phyloP scores from a whole-genome alignment of 2,113 vertebrate species.

The Chamaea fasciata region DNA sequence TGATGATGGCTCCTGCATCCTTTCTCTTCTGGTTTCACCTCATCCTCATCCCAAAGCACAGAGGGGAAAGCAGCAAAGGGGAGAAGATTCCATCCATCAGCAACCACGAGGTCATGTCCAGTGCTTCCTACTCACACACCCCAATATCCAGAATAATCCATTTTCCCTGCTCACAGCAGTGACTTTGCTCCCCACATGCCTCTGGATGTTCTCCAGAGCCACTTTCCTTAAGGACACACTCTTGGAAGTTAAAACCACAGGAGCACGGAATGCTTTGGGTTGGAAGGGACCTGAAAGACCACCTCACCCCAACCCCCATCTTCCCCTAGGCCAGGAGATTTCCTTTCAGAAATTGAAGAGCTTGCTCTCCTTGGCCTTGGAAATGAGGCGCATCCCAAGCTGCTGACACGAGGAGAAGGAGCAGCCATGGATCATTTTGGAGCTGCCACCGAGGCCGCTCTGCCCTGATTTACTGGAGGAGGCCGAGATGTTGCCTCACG shows the following conservation, averaged over 20 bases:
- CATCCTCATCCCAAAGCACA: neutral
- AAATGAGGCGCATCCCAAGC: neutral
- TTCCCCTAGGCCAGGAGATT: neutral
- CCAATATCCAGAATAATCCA: rapidly evolving
- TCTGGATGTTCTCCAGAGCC: neutral
- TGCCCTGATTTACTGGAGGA: neutral
- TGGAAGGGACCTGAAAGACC: neutral
- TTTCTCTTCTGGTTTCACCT: neutral
- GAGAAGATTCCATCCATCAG: neutral
- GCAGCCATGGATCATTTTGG: neutral
- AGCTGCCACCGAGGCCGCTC: rapidly evolving
- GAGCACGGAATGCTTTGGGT: neutral
- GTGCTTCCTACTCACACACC: neutral
- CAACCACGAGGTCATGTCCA: neutral
- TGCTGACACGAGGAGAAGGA: neutral
- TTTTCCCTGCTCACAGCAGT: neutral
- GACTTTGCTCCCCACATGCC: rapidly evolving
- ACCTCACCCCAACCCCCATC: neutral
- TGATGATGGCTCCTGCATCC: neutral
- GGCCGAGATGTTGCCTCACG: rapidly evolving
- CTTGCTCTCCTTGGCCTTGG: neutral
- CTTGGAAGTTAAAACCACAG: rapidly evolving
- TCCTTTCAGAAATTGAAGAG: neutral
- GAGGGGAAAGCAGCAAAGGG: rapidly evolving
- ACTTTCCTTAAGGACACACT: neutral